Percentiles rank a stretch among this genome's conserved stretches.
Evolutionary conservation across 1,140 invertebrate genomes (phyloP).

Genomic region (Drosophila malerkotliana): DNA sequence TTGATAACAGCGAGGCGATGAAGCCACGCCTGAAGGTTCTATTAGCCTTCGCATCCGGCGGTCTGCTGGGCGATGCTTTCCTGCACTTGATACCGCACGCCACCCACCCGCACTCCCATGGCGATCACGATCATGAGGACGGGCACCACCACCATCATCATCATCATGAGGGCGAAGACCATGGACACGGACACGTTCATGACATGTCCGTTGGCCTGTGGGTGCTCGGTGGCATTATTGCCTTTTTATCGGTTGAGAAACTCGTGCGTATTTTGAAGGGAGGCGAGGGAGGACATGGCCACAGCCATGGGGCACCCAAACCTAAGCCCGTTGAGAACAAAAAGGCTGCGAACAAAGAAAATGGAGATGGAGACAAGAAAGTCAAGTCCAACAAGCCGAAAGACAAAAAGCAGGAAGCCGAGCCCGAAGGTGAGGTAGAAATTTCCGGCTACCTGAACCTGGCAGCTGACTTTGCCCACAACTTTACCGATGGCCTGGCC

Average conservation of each 20-base stretch:
- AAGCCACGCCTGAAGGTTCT: conserved; percentile 92
- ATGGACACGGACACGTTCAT: conserved; percentile 87
- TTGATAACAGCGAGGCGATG: conserved; percentile 93
- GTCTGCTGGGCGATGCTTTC: conserved; percentile 97
- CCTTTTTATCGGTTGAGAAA: conserved; percentile 97
- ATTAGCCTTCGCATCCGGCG: conserved; percentile 97
- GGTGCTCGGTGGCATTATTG: conserved; percentile 94
- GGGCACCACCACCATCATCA: conserved; percentile 83
- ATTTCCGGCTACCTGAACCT: conserved; percentile 97
- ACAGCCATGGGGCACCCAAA: conserved; percentile 80
- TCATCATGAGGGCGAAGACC: conserved; percentile 78
- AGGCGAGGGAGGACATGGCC: conserved; percentile 85
- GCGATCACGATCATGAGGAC: conserved; percentile 83
- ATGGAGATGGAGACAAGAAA: conserved; percentile 78
- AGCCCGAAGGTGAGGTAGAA: conserved; percentile 85
- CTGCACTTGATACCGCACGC: conserved; percentile 97
- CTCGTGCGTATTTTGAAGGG: conserved; percentile 95
- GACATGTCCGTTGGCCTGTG: conserved; percentile 93
- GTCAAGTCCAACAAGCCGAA: conserved; percentile 45
- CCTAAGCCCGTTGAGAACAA: conserved; percentile 63
- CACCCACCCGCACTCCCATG: conserved; percentile 87
- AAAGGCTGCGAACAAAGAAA: conserved; percentile 75
- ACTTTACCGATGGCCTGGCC: conserved; percentile 98
- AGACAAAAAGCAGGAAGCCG: conserved; percentile 77
- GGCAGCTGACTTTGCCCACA: conserved; percentile 97